Percentiles rank a stretch among this genome's conserved stretches.
Evolutionary conservation across 2,113 vertebrate species (phyloP).

Genomic region (Gnathonemus echidnorhynchus): DNA sequence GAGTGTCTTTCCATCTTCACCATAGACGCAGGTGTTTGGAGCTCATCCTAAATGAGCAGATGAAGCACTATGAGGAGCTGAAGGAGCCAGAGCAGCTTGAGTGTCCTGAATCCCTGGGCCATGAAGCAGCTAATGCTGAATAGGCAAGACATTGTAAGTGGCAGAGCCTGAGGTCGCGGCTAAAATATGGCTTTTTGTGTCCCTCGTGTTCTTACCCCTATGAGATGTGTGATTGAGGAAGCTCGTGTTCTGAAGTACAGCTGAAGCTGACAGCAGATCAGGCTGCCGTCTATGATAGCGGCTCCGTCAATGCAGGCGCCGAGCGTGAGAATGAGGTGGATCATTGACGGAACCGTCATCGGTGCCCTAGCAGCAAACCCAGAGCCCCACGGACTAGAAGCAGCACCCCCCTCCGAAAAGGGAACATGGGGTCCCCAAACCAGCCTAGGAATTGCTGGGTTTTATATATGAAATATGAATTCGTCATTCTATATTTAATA

Average conservation of each 20-base stretch:
- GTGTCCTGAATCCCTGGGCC: slow-evolving; percentile 72
- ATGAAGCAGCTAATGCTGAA: slow-evolving; percentile 73
- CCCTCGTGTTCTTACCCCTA: background rate
- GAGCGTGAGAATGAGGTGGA: slow-evolving; percentile 49
- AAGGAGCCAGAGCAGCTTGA: slow-evolving; percentile 67
- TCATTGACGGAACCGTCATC: background rate
- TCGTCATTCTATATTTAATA: background rate
- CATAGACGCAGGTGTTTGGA: slow-evolving; percentile 74
- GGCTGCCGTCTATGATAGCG: slow-evolving; percentile 26
- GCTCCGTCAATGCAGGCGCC: slow-evolving; percentile 36
- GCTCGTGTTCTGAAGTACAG: background rate
- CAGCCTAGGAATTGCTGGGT: background rate
- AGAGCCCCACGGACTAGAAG: too few relatives aligned
- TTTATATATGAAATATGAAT: background rate
- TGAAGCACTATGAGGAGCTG: slow-evolving; percentile 84
- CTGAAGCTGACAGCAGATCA: slow-evolving; percentile 31
- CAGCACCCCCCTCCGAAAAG: background rate
- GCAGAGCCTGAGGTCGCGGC: background rate
- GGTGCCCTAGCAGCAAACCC: background rate
- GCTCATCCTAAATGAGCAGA: slow-evolving; percentile 85
- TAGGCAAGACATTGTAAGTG: slow-evolving; percentile 70
- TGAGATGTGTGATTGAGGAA: background rate
- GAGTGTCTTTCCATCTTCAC: background rate
- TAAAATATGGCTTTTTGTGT: background rate
- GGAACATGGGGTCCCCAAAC: background rate